A percentile compares a stretch with the other conserved stretches of the same genome.
Conservation (phyloP, 1,140 invertebrate species). For the Drosophila nigrodunni region DNA sequence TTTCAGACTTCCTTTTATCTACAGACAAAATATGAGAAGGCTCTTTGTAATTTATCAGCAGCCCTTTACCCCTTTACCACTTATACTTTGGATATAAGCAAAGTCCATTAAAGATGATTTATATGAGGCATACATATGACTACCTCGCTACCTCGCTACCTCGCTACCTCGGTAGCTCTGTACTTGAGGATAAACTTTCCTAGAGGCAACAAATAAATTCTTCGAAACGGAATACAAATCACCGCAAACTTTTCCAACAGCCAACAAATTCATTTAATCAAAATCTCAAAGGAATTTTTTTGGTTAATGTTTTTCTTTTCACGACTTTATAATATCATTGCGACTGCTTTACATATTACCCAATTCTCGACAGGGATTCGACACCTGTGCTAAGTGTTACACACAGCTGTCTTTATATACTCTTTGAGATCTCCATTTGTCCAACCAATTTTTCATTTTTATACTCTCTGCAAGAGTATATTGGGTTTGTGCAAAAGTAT, state of each 20-base stretch:
- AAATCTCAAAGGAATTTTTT: constrained; percentile 5
- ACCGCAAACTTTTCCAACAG: constrained; percentile 14
- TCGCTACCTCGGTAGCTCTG: neutral
- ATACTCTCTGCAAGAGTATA: too few relatives aligned
- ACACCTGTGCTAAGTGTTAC: constrained; percentile 18
- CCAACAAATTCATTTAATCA: constrained; percentile 11
- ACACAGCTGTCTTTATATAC: neutral
- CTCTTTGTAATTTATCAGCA: constrained; percentile 31
- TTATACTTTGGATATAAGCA: constrained; percentile 11
- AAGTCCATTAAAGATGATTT: constrained; percentile 44
- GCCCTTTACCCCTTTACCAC: neutral
- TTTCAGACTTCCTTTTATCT: constrained; percentile 25
- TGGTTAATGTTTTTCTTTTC: constrained; percentile 10
- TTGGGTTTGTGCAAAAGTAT: too few relatives aligned
- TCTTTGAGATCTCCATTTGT: constrained; percentile 1
- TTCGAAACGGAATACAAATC: constrained; percentile 25
- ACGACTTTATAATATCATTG: constrained; percentile 14
- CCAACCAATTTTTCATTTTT: constrained; percentile 40
- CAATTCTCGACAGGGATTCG: neutral
- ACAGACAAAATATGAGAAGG: constrained; percentile 11
- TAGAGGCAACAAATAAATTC: constrained; percentile 15
- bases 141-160: too few relatives aligned
- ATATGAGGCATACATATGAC: constrained; percentile 11
- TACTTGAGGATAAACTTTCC: constrained; percentile 24
- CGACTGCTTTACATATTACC: constrained; percentile 18